A percentile compares a stretch with the other conserved stretches of the same genome.
phyloP scores from a whole-genome alignment of 2,797 vertebrate genomes.

The Enteromius radiatus region DNA sequence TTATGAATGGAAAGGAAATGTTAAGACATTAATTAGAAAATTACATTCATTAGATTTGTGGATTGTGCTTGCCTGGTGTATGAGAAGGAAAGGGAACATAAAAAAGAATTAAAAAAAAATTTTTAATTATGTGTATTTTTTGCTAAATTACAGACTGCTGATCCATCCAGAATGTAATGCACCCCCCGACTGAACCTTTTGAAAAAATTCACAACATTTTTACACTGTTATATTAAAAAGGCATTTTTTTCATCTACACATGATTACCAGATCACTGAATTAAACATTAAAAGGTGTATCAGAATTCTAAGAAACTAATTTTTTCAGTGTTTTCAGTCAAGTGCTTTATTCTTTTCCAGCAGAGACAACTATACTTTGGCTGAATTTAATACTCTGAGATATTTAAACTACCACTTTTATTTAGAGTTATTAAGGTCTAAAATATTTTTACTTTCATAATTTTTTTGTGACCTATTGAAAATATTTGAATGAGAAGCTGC shows the following conservation, averaged over 20 bases:
- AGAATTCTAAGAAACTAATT: not conserved
- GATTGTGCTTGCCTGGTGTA: not conserved
- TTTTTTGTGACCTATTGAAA: not conserved
- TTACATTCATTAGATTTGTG: not conserved
- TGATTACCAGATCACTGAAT: not conserved
- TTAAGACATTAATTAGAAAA: not conserved
- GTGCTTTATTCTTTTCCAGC: not conserved
- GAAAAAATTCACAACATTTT: not conserved
- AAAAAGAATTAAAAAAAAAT: not conserved
- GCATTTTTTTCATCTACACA: not conserved
- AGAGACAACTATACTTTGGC: not conserved
- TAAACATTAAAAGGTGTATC: not conserved
- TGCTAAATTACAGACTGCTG: not conserved
- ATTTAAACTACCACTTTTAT: not conserved
- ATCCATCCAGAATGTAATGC: not conserved
- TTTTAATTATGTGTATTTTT: not conserved
- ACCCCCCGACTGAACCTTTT: not conserved
- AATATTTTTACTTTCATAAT: not conserved
- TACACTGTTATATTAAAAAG: not conserved
- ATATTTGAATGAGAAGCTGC: not conserved
- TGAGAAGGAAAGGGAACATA: not conserved
- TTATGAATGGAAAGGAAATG: not conserved
- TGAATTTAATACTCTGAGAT: not conserved
- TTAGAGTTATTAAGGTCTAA: conserved; percentile 54
- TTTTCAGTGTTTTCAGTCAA: not conserved